Percentiles rank a stretch among this genome's conserved stretches.
These are phyloP conservation scores for Tachysurus fulvidraco DNA, from an alignment of 2,113 vertebrate genomes.

Conservation along the genomic window DNA sequence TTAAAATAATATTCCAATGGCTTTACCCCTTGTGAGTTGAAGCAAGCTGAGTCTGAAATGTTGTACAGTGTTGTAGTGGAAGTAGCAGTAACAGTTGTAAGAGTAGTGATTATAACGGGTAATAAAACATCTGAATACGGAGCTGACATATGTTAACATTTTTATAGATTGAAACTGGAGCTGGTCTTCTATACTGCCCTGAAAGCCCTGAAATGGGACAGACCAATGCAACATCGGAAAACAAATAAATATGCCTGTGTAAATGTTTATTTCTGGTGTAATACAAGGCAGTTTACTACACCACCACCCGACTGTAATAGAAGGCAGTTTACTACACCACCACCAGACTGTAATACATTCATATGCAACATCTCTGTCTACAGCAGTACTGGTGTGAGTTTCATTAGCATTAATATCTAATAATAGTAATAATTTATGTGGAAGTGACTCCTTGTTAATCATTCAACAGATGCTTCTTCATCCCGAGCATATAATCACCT, in stretches of 20 bases:
- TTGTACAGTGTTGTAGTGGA: too few species aligned
- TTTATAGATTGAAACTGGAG: not conserved
- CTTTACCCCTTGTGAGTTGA: too few species aligned
- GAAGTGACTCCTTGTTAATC: slow-evolving; percentile 7
- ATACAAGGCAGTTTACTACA: not conserved
- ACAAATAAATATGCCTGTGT: not conserved
- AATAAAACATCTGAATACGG: not conserved
- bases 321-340: not conserved
- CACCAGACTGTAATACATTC: not conserved
- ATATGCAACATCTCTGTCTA: not conserved
- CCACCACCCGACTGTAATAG: not conserved
- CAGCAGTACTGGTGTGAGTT: not conserved
- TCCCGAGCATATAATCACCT: slow-evolving; percentile 40
- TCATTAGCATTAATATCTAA: not conserved
- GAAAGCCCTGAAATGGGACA: not conserved
- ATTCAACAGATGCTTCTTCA: slow-evolving; percentile 47
- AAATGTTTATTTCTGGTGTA: not conserved
- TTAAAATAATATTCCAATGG: too few species aligned
- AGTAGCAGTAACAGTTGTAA: not conserved
- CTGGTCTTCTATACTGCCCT: too few species aligned
- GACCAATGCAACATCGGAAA: not conserved
- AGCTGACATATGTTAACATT: not conserved
- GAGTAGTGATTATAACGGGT: not conserved
- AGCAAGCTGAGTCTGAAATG: too few species aligned
- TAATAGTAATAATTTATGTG: not conserved